Evolutionary conservation across 2,888 invertebrate genomes (phyloP), one percentile per base, ranked within the genome.

Genomic region (Therioaphis trifolii): DNA sequence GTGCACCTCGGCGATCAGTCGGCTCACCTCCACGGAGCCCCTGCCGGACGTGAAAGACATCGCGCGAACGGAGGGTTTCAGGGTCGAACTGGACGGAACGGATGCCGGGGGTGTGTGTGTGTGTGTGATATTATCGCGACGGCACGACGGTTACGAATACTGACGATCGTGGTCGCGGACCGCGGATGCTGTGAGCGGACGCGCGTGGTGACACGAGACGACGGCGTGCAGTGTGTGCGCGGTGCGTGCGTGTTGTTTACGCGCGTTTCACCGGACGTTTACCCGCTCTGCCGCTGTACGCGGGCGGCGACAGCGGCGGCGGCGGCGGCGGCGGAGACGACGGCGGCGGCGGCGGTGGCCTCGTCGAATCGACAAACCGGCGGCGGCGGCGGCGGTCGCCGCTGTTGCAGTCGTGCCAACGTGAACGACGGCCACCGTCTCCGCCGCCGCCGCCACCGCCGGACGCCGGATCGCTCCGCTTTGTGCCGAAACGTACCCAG

Each of bases 401-500:
- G 75, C 43, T 11, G 43, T 27, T n/a, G 63, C 78, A 78, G 78
- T 78, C 68, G 35, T 78, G 78, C 78, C 78, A 78, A 78, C 78
- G 68, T 52, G 29, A 55, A 40, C 21, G 68, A 49, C 29, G 78
- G 52, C 40, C 49, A 40, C 55, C n/a, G n/a, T n/a, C n/a, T n/a
- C n/a, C 63, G 27, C 63, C 63, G 76, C 52, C 27, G 43, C 27
- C 21, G 40, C 49, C 43, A 27, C 58, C 35, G 29, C 35, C 24
- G 46, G 18, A 43, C 43, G 79, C 69, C 69, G 24, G 43, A 79
- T 69, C 79, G 69, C 79, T 52, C 69, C 55, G 68, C 69, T 18
- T 68, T n/a, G 55, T 9, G 43, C 12, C 58, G n/a, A 12, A n/a
- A 52, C 52, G n/a, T 18, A 35, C 35, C n/a, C n/a, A n/a, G n/a